Conservation (phyloP, 2,113 vertebrate genomes). For the Microcebus jonahi region DNA sequence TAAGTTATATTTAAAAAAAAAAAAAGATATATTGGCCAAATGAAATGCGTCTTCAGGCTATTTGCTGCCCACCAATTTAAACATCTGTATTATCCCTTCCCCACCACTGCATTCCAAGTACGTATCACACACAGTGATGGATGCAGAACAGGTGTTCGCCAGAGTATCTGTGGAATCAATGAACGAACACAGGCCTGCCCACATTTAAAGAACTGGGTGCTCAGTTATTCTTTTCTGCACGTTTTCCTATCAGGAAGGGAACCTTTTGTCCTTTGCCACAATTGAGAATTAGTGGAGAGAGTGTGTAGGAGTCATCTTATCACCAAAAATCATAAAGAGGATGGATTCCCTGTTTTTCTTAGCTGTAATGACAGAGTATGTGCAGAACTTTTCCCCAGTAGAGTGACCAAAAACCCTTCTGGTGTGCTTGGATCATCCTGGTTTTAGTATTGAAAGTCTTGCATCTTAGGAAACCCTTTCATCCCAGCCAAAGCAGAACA, state of each 20-base stretch:
- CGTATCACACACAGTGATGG: rapidly evolving
- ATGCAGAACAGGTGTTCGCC: not conserved
- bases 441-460: not conserved
- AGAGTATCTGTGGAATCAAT: not conserved
- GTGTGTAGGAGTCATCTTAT: too few species aligned
- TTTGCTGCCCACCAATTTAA: not conserved
- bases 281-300: not conserved
- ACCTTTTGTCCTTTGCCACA: not conserved
- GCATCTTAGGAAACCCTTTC: not conserved
- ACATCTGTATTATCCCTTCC: not conserved
- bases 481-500: not conserved
- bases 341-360: not conserved
- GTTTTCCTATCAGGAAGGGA: not conserved
- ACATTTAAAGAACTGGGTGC: not conserved
- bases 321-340: not conserved
- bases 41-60: not conserved
- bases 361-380: not conserved
- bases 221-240: not conserved
- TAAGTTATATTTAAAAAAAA: not conserved
- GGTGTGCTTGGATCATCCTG: not conserved
- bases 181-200: too few species aligned
- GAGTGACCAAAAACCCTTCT: rapidly evolving
- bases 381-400: not conserved
- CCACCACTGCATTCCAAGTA: too few species aligned
- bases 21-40: not conserved